phyloP scores from a whole-genome alignment of 2,113 vertebrate genomes.

The Tupaia chinensis region DNA sequence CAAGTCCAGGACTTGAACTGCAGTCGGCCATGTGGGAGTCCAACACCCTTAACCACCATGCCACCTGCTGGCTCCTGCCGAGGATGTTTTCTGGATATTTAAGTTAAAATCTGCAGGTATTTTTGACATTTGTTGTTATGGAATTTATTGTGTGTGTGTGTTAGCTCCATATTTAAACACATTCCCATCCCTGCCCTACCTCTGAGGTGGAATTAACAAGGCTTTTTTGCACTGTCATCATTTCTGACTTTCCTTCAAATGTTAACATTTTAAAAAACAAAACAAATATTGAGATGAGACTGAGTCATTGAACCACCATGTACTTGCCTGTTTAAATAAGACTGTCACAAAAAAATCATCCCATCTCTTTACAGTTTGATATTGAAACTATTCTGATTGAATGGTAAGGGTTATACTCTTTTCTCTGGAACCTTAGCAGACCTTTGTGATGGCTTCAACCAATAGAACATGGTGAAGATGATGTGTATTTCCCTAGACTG shows the following conservation, averaged over 20 bases:
- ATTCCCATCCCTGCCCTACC: neutral
- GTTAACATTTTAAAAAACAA: slow-evolving; percentile 35
- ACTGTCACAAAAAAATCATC: neutral
- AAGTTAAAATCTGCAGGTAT: slow-evolving; percentile 23
- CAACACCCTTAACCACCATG: no score
- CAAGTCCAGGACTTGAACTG: no score
- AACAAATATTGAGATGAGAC: neutral
- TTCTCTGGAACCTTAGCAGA: neutral
- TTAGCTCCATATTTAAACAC: slow-evolving; percentile 8
- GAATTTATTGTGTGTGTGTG: neutral
- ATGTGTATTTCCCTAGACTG: neutral
- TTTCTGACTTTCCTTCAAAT: slow-evolving; percentile 44
- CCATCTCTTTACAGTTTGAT: neutral
- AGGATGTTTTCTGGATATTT: slow-evolving; percentile 34
- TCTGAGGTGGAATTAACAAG: neutral
- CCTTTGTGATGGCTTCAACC: neutral
- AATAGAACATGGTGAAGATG: neutral
- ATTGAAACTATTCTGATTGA: neutral
- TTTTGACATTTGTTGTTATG: neutral
- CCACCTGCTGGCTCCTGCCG: neutral
- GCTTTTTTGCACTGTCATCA: slow-evolving; percentile 11
- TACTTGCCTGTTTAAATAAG: slow-evolving; percentile 14
- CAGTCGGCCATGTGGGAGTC: no score
- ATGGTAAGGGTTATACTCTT: neutral
- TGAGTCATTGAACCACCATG: neutral